These are phyloP conservation scores for Heliconius hermathena DNA, from an alignment of 1,140 invertebrate species.

Conservation along the genomic window DNA sequence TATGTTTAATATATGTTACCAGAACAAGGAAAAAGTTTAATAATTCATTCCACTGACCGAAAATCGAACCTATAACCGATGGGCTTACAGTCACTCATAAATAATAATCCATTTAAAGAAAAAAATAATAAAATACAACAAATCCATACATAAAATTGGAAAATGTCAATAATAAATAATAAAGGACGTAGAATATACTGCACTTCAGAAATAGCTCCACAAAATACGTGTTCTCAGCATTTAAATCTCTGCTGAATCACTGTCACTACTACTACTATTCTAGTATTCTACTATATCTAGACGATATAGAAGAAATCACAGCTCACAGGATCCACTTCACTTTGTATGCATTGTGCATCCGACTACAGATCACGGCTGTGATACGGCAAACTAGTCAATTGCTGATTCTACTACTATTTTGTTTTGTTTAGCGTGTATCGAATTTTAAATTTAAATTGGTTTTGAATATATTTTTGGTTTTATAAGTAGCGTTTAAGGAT, in stretches of 20 bases:
- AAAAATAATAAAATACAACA: no score
- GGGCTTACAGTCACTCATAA: no score
- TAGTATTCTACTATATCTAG: slow-evolving; percentile 41
- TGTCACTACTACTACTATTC: slow-evolving; percentile 38
- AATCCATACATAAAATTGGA: background rate
- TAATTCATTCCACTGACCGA: no score
- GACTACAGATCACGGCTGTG: slow-evolving; percentile 47
- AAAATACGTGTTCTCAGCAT: background rate
- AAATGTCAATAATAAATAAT: background rate
- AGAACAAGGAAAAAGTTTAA: no score
- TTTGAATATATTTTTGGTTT: background rate
- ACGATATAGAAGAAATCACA: slow-evolving; percentile 64
- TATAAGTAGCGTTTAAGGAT: no score
- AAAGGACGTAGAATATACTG: background rate
- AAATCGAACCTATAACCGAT: no score
- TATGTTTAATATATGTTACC: no score
- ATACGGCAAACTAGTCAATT: slow-evolving; percentile 69
- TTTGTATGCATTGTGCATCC: slow-evolving; percentile 70
- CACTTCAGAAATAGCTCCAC: background rate
- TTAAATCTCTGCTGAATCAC: slow-evolving; percentile 31
- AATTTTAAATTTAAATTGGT: slow-evolving; percentile 21
- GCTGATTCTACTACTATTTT: slow-evolving; percentile 44
- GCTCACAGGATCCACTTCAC: slow-evolving; percentile 56
- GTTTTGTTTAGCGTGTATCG: slow-evolving; percentile 48
- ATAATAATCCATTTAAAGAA: no score